Evolutionary conservation across 2,113 vertebrate species (phyloP), one percentile per base, ranked within the genome.

Genomic region (Anas platyrhynchos): DNA sequence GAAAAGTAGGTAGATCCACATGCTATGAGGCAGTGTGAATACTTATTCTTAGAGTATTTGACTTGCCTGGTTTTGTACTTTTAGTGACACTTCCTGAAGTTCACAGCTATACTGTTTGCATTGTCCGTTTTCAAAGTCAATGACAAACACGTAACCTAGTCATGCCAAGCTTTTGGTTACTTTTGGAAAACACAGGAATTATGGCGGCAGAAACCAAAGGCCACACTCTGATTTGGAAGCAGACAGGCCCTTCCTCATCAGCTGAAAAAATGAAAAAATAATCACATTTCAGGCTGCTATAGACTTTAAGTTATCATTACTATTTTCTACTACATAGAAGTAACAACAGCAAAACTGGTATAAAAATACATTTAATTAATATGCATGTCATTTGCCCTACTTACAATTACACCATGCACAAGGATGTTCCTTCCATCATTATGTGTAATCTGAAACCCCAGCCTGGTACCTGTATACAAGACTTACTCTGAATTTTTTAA

Each of bases 81-180:
- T 52, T 46, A 56, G 32, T 36, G 32, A 11, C 29, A 68, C 46
- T 91, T 91, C 72, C 52, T 74, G 74, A 87, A 94, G 77, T 62
- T 93, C 74, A 71, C 55, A 88, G 61, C 52, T 63, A 74, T 74
- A 17, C 8, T 81, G 29, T 18, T 44, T 79, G 50, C 23, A 2
- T 50, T 86, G 79, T 81, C 82, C 65, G 21, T 27, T 89, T 88
- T 94, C 89, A 82, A 91, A 83, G 44, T 59, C 27, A 89, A 89
- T 11, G 65, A 88, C 63, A 86, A 86, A 74, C 56, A 90, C 74
- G 73, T 78, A 68, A 88, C 52, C 65, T 54, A 43, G 18, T 61
- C 63, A 31, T 38, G 32, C 7, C 46, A 83, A 83, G 72, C 9
- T 88, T 91, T 77, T 50, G 41, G 17, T 46, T 84, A 72, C 46